Base-by-base conservation (phyloP, 2,888 invertebrate species). In the Drosophila niveifrons region DNA sequence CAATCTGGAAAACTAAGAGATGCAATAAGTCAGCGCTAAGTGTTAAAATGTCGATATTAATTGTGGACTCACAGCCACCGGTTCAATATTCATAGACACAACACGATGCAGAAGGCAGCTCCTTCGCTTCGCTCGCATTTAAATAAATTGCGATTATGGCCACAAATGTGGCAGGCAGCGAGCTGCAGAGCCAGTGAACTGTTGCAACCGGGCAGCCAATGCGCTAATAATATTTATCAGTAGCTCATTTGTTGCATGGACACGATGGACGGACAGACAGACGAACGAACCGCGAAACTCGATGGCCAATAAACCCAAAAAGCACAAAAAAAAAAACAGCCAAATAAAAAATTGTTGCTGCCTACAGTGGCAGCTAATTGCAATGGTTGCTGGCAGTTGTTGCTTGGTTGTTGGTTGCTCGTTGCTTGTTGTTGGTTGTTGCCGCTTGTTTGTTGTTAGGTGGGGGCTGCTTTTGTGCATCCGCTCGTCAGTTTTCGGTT, bases 31-130 rank as follows among this genome's bases (percentile, higher is more conserved):
- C 89, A 87, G 77, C 66, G 78, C 77, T 85, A 90, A 90, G 90
- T 90, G 90, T 90, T 90, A 90, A 90, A 90, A 88, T 90, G 90
- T 90, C 90, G 88, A 90, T 90, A 90, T 89, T 90, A 90, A 90
- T 90, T 90, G 87, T 83, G 79, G 82, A 78, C 78, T 81, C 70
- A 70, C 76, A 72, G 72, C 81, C 74, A 78, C 73, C 65, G 78
- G 57, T 68, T 68, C 57, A 48, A 9, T n/a, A n/a, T n/a, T n/a
- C 36, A 36, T 36, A 36, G 36, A 47, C 53, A 47, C 53, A 28
- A 29, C 53, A 46, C 28, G 34, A 3, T 43, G 36, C 13, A 39
- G 39, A n/a, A 41, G 15, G 13, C 23, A 34, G 61, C 69, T 28
- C 13, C 61, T 65, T 43, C 48, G 68, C 41, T 46, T 39, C 39